Base-by-base conservation (phyloP, 1,140 invertebrate species). In the Heliconius hermathena region DNA sequence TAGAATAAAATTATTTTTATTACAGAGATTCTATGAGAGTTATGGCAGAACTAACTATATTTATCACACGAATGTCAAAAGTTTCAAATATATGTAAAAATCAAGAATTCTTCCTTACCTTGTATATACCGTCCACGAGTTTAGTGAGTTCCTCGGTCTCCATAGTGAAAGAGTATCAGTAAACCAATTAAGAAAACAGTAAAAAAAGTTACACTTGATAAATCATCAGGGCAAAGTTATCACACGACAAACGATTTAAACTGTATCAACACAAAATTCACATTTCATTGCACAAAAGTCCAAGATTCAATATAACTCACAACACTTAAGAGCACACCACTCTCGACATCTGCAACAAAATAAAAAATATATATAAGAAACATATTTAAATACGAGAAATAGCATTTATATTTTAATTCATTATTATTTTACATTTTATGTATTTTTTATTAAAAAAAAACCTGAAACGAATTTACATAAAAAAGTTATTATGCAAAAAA, bases 71-170 rank as follows among this genome's bases (percentile, higher is more conserved):
- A 71, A 29, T 72, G 71, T 73, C 71, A 57, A 72, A 76, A 76
- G 49, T 76, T 72, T 72, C 33, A 66, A 33, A 33, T 73, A 22
- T 73, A 60, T 71, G 41, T 77, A 52, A 77, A 74, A 76, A 79
- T 74, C 4, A 75, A 71, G 38, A 29, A 2, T 57, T n/a, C 18
- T 13, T 33, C 20, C 71, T 75, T 77, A 71, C 97, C 97, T 98
- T 98, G 92, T 98, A 98, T 88, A 98, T 97, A 86, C 97, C 97
- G 95, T 98, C 97, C 83, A 98, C 97, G 85, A 98, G 97, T 95
- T 97, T 97, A 86, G 97, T 98, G 84, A 98, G 96, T 95, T 98
- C 97, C 94, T 98, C 97, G 85, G 97, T 97, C 95, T 98, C 97
- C 97, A 98, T 98, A 81, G 83, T 82, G 88, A 86, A 76, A 85